These are phyloP conservation scores for Acrocyrtus sp. DNA, from an alignment of 2,888 invertebrate species.

Conservation along the genomic window DNA sequence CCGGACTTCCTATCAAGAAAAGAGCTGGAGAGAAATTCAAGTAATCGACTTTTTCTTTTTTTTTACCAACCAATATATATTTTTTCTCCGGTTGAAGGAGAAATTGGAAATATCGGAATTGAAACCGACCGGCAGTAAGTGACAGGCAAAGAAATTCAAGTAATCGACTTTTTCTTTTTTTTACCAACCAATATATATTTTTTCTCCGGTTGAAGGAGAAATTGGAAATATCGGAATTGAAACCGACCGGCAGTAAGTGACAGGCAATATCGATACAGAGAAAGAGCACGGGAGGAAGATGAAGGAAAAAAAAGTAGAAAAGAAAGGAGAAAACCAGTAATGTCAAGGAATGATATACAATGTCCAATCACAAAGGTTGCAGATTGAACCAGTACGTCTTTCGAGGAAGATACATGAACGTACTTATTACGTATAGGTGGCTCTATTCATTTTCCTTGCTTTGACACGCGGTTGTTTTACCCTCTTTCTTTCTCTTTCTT, in stretches of 20 bases:
- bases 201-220: neutral
- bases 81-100: neutral
- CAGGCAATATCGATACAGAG: constrained; percentile 41
- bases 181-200: neutral
- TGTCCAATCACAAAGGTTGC: constrained; percentile 48
- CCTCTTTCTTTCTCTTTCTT: neutral
- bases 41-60: neutral
- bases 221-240: constrained; percentile 45
- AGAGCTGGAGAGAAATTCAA: constrained; percentile 6
- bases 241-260: constrained; percentile 40
- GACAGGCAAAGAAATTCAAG: constrained; percentile 1
- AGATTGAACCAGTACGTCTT: constrained; percentile 36
- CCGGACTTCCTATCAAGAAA: constrained; percentile 4
- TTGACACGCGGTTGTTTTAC: neutral
- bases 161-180: neutral
- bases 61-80: neutral
- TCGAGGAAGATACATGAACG: neutral
- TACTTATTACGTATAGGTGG: no score
- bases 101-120: constrained; percentile 42
- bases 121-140: constrained; percentile 26
- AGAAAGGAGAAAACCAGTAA: constrained; percentile 4
- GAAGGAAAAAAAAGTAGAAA: constrained; percentile 12
- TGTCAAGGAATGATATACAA: constrained; percentile 48
- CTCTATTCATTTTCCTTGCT: neutral
- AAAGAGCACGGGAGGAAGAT: neutral